phyloP scores from a whole-genome alignment of 2,797 vertebrate species.

The Pygocentrus nattereri region DNA sequence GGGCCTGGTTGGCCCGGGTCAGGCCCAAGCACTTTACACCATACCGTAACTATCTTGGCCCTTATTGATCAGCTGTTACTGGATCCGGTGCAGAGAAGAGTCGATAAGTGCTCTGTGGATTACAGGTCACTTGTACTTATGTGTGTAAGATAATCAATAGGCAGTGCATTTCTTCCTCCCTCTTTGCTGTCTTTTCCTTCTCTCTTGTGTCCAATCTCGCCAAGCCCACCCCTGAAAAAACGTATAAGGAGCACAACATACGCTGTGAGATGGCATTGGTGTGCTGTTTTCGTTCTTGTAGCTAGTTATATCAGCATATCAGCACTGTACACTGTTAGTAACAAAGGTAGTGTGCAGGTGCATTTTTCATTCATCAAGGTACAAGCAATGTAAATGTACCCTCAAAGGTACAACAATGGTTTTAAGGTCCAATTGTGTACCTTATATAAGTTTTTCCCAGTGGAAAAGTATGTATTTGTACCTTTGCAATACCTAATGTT shows the following conservation, averaged over 20 bases:
- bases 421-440: no score
- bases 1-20: conserved; percentile 50
- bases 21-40: conserved; percentile 56
- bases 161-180: conserved; percentile 80
- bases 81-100: conserved; percentile 81
- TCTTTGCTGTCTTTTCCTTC: conserved; percentile 33
- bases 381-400: no score
- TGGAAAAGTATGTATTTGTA: no score
- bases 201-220: conserved; percentile 17
- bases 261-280: conserved; percentile 40
- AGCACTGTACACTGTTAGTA: background rate
- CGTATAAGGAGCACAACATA: conserved; percentile 30
- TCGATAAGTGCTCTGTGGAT: conserved; percentile 87
- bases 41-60: conserved; percentile 78
- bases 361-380: no score
- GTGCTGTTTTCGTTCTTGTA: conserved; percentile 10
- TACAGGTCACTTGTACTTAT: conserved; percentile 85
- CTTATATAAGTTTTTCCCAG: no score
- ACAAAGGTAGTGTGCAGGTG: no score
- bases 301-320: conserved; percentile 6
- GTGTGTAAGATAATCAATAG: conserved; percentile 87
- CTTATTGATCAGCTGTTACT: conserved; percentile 82
- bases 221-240: conserved; percentile 45
- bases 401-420: no score
- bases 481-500: no score